Evolutionary conservation across 2,888 invertebrate genomes (phyloP).

Genomic region (Branchipolynoe longqiensis): DNA sequence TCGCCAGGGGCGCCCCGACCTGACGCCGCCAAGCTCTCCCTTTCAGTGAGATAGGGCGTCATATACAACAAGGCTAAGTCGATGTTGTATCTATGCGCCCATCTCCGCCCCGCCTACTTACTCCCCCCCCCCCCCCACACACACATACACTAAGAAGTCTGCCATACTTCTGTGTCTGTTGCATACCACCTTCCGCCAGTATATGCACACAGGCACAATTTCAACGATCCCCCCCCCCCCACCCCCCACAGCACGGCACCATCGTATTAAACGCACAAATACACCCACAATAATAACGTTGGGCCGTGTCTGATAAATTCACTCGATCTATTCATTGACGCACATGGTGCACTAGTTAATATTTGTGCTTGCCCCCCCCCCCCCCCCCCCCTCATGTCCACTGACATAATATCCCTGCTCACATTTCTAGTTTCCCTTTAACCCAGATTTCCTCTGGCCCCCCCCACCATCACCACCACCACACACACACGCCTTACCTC

Average conservation of each 20-base stretch:
- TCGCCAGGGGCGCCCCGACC: constrained; percentile 25
- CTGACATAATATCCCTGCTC: not conserved
- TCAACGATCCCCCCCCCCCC: too few species aligned
- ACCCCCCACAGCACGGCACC: not conserved
- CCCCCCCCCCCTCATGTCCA: not conserved
- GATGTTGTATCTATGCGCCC: not conserved
- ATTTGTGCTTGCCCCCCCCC: not conserved
- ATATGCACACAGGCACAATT: too few species aligned
- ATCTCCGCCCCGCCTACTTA: not conserved
- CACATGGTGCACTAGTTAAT: too few species aligned
- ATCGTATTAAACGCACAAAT: constrained; percentile 16
- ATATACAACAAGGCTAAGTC: too few species aligned
- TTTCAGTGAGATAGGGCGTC: too few species aligned
- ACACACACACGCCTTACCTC: not conserved
- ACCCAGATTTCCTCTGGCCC: not conserved
- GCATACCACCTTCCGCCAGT: too few species aligned
- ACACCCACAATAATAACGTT: not conserved
- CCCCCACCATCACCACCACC: not conserved
- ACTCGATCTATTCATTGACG: too few species aligned
- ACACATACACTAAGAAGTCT: not conserved
- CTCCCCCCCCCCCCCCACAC: not conserved
- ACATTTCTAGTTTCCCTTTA: too few species aligned
- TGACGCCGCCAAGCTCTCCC: not conserved
- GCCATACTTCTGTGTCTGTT: too few species aligned
- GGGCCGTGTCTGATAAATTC: constrained; percentile 12